phyloP scores from a whole-genome alignment of 2,113 vertebrate genomes.

The Zosterops pallidus region DNA sequence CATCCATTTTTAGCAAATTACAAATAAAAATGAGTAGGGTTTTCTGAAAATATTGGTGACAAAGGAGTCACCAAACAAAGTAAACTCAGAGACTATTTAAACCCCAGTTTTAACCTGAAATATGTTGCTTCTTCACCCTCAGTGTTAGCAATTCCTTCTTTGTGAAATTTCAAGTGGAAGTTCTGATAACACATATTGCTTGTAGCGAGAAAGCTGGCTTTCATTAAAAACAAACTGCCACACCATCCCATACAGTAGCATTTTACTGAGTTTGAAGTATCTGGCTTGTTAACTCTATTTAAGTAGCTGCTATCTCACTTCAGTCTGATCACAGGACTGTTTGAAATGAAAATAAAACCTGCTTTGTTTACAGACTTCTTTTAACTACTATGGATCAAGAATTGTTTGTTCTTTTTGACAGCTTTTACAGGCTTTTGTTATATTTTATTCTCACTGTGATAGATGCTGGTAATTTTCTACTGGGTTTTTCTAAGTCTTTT shows the following conservation, averaged over 20 bases:
- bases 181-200: conserved; percentile 36
- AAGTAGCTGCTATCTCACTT: conserved; percentile 61
- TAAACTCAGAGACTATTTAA: background rate
- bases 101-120: background rate
- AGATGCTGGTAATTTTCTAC: conserved; percentile 32
- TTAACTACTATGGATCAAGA: conserved; percentile 29
- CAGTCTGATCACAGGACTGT: conserved; percentile 55
- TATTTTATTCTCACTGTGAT: conserved; percentile 37
- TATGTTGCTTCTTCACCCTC: background rate
- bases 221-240: conserved; percentile 56
- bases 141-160: conserved; percentile 2
- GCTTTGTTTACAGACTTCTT: conserved; percentile 54
- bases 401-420: conserved; percentile 34
- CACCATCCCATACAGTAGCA: conserved; percentile 36
- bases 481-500: conserved; percentile 7
- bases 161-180: conserved; percentile 38
- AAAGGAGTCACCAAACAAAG: background rate
- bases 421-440: conserved; percentile 39
- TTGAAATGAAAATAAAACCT: conserved; percentile 66
- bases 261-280: conserved; percentile 63
- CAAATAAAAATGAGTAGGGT: background rate
- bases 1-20: background rate
- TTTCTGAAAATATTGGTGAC: background rate
- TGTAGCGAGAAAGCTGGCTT: conserved; percentile 48
- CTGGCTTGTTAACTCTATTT: conserved; percentile 64